Conservation (phyloP, 2,113 vertebrate genomes). For the Forbesichthys papilliferus region DNA sequence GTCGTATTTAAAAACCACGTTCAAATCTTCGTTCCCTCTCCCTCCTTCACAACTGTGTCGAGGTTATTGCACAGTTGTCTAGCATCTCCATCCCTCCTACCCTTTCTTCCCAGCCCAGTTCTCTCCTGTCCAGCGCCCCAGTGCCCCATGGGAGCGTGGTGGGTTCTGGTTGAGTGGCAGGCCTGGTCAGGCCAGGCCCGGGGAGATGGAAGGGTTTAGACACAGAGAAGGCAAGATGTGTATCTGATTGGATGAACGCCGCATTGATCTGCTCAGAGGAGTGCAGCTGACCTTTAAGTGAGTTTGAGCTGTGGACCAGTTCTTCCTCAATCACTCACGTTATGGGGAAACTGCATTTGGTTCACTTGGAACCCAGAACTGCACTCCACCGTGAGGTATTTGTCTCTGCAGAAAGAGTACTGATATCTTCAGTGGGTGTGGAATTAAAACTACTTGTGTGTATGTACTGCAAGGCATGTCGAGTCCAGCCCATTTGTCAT, state of each 20-base stretch:
- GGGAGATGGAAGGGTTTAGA: conserved; percentile 20
- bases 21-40: not conserved
- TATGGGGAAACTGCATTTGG: conserved; percentile 16
- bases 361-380: conserved; percentile 2
- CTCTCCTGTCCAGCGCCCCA: conserved; percentile 11
- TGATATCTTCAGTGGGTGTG: not conserved
- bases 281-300: conserved; percentile 55
- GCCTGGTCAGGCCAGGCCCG: conserved; percentile 15
- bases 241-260: conserved; percentile 40
- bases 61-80: not conserved
- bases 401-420: not conserved
- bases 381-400: not conserved
- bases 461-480: not conserved
- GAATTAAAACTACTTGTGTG: not conserved
- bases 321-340: conserved; percentile 13
- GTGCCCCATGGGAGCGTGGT: conserved; percentile 41
- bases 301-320: conserved; percentile 23
- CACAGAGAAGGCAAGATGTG: conserved; percentile 32
- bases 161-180: conserved; percentile 57
- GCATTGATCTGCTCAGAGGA: conserved; percentile 59
- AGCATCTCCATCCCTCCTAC: not conserved
- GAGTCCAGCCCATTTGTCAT: too few species aligned
- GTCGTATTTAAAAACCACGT: not conserved
- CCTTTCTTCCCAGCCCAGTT: not conserved
- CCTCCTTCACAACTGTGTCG: not conserved